These are phyloP conservation scores for Apocheima hispidaria DNA, from an alignment of 2,888 invertebrate species.

Conservation along the genomic window DNA sequence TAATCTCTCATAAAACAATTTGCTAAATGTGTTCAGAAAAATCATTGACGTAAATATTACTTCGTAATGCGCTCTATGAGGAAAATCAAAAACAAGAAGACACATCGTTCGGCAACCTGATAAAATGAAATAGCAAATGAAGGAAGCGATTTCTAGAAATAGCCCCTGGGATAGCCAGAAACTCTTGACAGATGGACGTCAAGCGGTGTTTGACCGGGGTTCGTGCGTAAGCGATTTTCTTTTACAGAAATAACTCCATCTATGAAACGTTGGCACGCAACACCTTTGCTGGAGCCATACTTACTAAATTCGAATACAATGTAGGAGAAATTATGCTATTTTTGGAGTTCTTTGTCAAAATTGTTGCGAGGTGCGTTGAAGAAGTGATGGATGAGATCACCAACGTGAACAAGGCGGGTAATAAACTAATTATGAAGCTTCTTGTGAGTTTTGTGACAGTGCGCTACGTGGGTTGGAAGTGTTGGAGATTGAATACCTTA, in stretches of 20 bases:
- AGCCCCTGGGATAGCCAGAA: constrained; percentile 27
- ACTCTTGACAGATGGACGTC: constrained; percentile 38
- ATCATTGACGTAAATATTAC: too few relatives aligned
- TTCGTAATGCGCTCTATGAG: too few relatives aligned
- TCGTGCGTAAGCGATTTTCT: constrained; percentile 61
- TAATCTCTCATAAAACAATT: not conserved
- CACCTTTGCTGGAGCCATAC: constrained; percentile 72
- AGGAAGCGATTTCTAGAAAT: constrained; percentile 39
- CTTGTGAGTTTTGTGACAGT: not conserved
- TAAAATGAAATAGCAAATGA: constrained; percentile 34
- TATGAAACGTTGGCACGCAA: constrained; percentile 70
- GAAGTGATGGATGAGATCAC: constrained; percentile 18
- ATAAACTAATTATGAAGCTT: constrained; percentile 23
- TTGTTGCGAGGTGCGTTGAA: constrained; percentile 21
- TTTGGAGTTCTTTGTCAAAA: constrained; percentile 26
- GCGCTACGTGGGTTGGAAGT: not conserved
- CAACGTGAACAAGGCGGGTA: constrained; percentile 1
- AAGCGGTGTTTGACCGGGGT: constrained; percentile 48
- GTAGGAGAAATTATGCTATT: constrained; percentile 44
- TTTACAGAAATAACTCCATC: constrained; percentile 65
- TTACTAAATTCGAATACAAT: constrained; percentile 46
- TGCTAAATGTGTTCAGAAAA: too few relatives aligned
- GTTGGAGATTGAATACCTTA: not conserved
- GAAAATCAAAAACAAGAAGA: constrained; percentile 3
- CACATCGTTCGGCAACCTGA: constrained; percentile 10